Evolutionary conservation across 92 coral and sea anemone genomes (phyloP).

Genomic region (Micromussa lordhowensis): DNA sequence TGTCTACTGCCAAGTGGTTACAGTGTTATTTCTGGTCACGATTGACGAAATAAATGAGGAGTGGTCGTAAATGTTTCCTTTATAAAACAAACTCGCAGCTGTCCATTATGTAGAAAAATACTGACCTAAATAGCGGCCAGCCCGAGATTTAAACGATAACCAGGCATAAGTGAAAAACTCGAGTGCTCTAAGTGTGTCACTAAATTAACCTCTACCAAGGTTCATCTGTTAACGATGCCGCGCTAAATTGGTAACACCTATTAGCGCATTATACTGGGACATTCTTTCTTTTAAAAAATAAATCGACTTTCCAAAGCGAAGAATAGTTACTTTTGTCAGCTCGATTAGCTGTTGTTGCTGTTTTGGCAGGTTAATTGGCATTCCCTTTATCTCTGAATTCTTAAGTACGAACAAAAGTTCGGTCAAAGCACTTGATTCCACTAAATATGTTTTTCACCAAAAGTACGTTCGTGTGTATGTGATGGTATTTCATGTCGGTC

Average conservation of each 20-base stretch:
- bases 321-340: neutral
- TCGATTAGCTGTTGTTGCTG: neutral
- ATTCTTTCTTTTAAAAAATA: conserved; percentile 13
- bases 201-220: conserved; percentile 31
- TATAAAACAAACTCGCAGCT: neutral
- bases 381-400: neutral
- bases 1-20: too few species aligned
- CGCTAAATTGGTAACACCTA: conserved; percentile 11
- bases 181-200: conserved; percentile 24
- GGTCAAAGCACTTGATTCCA: neutral
- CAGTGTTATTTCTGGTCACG: too few species aligned
- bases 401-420: neutral
- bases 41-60: neutral
- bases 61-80: neutral
- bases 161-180: conserved; percentile 37
- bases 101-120: neutral
- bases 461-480: conserved; percentile 5
- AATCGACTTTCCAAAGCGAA: conserved; percentile 6
- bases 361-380: too few species aligned
- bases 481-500: conserved; percentile 27
- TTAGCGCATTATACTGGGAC: neutral
- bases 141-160: neutral
- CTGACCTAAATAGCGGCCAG: neutral
- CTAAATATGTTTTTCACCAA: neutral
- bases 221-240: conserved; percentile 1